Evolutionary conservation across 2,113 vertebrate species (phyloP), one percentile per base, ranked within the genome.

Genomic region (Centropristis striata): DNA sequence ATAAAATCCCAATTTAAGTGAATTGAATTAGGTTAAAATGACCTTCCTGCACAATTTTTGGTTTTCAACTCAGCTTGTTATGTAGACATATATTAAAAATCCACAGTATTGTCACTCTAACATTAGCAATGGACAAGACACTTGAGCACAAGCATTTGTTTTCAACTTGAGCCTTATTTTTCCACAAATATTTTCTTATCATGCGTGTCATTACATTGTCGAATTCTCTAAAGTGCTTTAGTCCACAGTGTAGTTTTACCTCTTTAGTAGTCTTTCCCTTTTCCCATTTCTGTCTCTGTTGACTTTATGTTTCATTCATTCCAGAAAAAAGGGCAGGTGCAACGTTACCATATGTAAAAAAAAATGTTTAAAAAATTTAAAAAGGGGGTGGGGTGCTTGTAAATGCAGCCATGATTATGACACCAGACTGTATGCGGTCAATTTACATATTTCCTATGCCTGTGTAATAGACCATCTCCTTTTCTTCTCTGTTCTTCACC

Each of bases 261-360:
- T 27, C 25, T 32, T 73, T 54, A 28, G 15, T 32, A 57, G 58
- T 58, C 28, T 39, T n/a, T 39, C 23, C 20, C 27, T 69, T 16
- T 44, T 63, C 59, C 11, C n/a, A 9, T 71, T 16, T 39, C 8
- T 12, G 14, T 59, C 20, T 66, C 25, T 16, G 18, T 28, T 71
- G 71, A 74, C 46, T 76, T 71, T 44, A 77, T 77, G 49, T 82
- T 74, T 84, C 57, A 86, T 88, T 86, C 66, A 85, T 66, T 77
- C 25, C 23, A 65, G 15, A 51, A 57, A 71, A 86, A 63, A 46
- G 67, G 8, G 76, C 76, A 85, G 76, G 74, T 83, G 76, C 75
- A 57, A 51, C 16, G 71, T 83, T 72, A 81, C 32, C 69, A 80
- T 71, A 21, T 37, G 54, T 70, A 18, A 27, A 51, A 54, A 70